phyloP scores from a whole-genome alignment of 2,113 vertebrate genomes.

The Crotophaga sulcirostris region DNA sequence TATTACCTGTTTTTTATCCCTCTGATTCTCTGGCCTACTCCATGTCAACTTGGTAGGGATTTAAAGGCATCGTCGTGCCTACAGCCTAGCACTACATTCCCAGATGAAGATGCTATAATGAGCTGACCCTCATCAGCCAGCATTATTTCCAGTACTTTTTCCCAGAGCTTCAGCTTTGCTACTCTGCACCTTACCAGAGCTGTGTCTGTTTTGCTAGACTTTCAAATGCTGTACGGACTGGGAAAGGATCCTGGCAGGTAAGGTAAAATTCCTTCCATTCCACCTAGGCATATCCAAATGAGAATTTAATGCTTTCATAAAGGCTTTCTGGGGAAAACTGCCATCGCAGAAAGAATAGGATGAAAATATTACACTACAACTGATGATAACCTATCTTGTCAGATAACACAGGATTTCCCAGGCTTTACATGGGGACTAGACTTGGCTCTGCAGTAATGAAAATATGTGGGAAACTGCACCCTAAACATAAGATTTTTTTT shows the following conservation, averaged over 20 bases:
- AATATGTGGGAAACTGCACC: background rate
- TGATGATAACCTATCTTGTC: background rate
- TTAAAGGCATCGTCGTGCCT: background rate
- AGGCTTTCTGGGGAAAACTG: background rate
- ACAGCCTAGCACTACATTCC: rapidly evolving
- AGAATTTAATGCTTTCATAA: background rate
- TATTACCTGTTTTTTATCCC: background rate
- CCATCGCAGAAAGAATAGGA: background rate
- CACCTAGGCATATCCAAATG: background rate
- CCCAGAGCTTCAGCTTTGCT: background rate
- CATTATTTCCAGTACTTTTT: rapidly evolving
- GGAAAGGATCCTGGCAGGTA: background rate
- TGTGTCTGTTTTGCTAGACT: background rate
- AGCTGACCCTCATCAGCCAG: background rate
- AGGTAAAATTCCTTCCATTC: background rate
- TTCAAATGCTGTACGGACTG: background rate
- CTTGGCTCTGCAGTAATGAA: background rate
- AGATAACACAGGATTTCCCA: background rate
- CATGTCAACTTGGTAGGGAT: background rate
- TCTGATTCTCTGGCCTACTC: background rate
- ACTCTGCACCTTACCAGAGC: background rate
- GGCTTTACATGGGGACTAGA: background rate
- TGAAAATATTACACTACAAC: background rate
- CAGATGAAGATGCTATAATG: background rate
- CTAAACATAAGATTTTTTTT: background rate